Evolutionary conservation across 2,113 vertebrate genomes (phyloP).

Genomic region (Leucopsar rothschildi): DNA sequence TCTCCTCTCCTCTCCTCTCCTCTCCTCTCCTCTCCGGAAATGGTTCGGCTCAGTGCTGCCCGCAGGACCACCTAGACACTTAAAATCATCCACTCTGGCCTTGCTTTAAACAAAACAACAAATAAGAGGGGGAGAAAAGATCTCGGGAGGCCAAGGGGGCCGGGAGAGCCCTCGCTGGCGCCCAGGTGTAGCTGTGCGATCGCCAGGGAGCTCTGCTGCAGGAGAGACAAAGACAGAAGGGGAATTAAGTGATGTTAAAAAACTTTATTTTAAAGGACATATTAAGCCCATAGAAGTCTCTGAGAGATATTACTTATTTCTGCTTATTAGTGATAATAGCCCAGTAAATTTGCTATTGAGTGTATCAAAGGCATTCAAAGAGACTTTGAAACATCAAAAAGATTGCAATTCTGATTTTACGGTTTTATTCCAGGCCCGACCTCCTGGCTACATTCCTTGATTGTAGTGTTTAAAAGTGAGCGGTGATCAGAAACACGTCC

Average conservation of each 20-base stretch:
- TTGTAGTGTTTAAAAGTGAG: constrained; percentile 23
- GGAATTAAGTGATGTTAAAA: constrained; percentile 11
- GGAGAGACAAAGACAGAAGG: constrained; percentile 8
- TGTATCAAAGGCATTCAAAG: constrained; percentile 58
- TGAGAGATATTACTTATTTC: constrained; percentile 57
- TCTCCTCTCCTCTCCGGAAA: fast-evolving
- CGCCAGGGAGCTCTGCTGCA: neutral
- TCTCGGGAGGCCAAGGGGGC: neutral
- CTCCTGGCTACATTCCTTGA: constrained; percentile 48
- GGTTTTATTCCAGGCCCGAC: constrained; percentile 55
- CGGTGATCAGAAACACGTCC: neutral
- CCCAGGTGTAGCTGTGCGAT: neutral
- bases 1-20: neutral
- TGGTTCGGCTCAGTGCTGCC: neutral
- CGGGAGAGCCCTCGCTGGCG: neutral
- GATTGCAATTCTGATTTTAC: constrained; percentile 57
- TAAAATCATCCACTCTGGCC: neutral
- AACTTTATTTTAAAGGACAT: constrained; percentile 49
- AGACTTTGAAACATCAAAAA: constrained; percentile 60
- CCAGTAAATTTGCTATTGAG: constrained; percentile 54
- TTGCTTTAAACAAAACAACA: neutral
- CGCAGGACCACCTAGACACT: neutral
- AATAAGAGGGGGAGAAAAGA: neutral
- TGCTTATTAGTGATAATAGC: constrained; percentile 64
- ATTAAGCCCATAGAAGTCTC: constrained; percentile 44